Conservation (phyloP, 2,113 vertebrate genomes). For the Colaptes auratus region DNA sequence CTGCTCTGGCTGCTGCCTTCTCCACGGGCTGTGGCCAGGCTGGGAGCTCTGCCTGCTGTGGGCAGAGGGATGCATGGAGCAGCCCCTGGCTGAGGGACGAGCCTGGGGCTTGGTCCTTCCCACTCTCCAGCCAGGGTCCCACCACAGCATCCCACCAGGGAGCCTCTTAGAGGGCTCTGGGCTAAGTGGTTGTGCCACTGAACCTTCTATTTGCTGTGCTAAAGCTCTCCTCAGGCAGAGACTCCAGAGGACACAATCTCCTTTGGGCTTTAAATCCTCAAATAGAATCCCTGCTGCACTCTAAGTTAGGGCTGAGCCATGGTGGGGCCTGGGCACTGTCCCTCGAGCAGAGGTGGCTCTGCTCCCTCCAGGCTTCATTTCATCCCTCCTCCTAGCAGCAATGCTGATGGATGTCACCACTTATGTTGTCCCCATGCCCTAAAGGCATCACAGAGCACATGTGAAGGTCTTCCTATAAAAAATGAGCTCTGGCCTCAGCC, state of each 20-base stretch:
- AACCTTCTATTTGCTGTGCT: not conserved
- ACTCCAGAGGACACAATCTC: not conserved
- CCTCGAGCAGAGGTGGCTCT: not conserved
- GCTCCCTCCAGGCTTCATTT: not conserved
- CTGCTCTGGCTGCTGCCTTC: not conserved
- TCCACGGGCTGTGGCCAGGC: not conserved
- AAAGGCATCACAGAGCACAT: not conserved
- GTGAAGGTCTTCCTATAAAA: not conserved
- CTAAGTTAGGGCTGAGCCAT: not conserved
- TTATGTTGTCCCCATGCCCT: not conserved
- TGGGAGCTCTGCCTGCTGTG: accelerated
- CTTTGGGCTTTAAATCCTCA: not conserved
- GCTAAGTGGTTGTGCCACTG: not conserved
- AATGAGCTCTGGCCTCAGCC: not conserved
- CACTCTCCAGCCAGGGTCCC: not conserved
- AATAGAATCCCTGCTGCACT: not conserved
- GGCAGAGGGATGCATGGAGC: not conserved
- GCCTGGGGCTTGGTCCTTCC: not conserved
- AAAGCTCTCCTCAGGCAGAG: not conserved
- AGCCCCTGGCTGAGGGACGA: accelerated
- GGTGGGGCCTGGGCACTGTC: accelerated
- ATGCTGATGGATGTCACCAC: not conserved
- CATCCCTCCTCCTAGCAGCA: not conserved
- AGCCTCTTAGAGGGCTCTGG: not conserved
- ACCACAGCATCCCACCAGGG: accelerated